Conservation (phyloP, 2,797 vertebrate genomes). For the Myotis daubentonii region DNA sequence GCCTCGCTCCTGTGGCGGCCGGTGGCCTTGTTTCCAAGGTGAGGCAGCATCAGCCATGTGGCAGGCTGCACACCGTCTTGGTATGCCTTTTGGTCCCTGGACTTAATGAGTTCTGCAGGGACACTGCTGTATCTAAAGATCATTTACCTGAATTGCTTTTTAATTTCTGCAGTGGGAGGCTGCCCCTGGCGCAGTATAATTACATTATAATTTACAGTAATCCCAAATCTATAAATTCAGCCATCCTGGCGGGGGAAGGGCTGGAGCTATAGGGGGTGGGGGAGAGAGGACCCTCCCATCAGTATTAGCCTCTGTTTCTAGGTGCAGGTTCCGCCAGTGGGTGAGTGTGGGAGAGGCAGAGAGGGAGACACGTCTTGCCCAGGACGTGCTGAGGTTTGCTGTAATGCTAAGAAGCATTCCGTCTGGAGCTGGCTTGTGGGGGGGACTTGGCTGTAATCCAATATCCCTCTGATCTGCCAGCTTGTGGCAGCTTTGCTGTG, state of each 20-base stretch:
- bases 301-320: slow-evolving; percentile 77
- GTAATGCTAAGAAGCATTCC: not conserved
- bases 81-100: slow-evolving; percentile 80
- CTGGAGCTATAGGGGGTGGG: slow-evolving; percentile 24
- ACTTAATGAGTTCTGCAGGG: slow-evolving; percentile 86
- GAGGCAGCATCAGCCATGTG: slow-evolving; percentile 71
- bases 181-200: slow-evolving; percentile 83
- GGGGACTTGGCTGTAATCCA: not conserved
- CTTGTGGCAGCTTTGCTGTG: not conserved
- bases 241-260: slow-evolving; percentile 74
- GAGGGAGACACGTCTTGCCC: not conserved
- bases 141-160: slow-evolving; percentile 88
- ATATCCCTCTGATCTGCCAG: not conserved
- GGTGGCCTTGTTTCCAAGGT: slow-evolving; percentile 34
- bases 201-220: slow-evolving; percentile 86
- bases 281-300: slow-evolving; percentile 57
- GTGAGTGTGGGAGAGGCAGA: slow-evolving; percentile 64
- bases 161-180: slow-evolving; percentile 87
- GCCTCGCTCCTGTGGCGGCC: not conserved
- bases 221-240: slow-evolving; percentile 86
- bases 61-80: slow-evolving; percentile 62
- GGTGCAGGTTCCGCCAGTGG: slow-evolving; percentile 71
- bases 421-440: not conserved
- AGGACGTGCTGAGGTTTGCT: slow-evolving; percentile 59
- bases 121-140: slow-evolving; percentile 85